Conservation (phyloP, 2,888 invertebrate species). For the Cloeon dipterum region DNA sequence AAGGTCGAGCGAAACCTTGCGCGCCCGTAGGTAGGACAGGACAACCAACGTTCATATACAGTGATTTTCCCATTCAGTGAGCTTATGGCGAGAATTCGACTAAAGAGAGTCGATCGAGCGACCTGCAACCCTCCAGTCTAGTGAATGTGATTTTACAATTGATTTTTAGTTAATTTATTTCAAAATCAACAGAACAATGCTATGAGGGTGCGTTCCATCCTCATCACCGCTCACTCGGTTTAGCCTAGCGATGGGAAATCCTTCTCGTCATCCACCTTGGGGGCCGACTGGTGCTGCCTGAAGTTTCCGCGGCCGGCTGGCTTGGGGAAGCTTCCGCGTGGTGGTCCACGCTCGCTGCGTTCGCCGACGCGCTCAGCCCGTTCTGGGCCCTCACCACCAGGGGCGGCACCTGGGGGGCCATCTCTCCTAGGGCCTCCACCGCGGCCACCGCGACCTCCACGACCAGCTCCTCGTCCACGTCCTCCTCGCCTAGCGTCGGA, state of each 20-base stretch:
- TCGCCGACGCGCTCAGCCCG: not conserved
- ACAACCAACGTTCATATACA: no score
- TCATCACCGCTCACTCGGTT: no score
- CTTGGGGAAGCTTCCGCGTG: not conserved
- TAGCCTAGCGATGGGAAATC: slow-evolving; percentile 87
- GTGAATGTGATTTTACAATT: no score
- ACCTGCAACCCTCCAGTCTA: no score
- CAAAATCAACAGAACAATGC: no score
- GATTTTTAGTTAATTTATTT: no score
- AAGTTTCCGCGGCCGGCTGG: not conserved
- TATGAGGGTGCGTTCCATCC: no score
- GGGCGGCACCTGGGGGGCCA: slow-evolving; percentile 6
- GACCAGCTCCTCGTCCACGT: slow-evolving; percentile 30
- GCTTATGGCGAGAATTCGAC: no score
- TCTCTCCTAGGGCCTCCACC: slow-evolving; percentile 23
- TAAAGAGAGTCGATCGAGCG: no score
- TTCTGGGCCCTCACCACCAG: not conserved
- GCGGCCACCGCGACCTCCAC: slow-evolving; percentile 21
- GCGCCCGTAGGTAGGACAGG: no score
- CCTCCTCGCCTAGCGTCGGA: slow-evolving; percentile 49
- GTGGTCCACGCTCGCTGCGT: not conserved
- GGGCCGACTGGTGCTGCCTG: slow-evolving; percentile 29
- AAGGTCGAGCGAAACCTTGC: no score
- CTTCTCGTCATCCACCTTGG: slow-evolving; percentile 86
- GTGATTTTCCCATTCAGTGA: no score